Evolutionary conservation across 2,113 vertebrate species (phyloP), one percentile per base, ranked within the genome.

Genomic region (Microtus pennsylvanicus): DNA sequence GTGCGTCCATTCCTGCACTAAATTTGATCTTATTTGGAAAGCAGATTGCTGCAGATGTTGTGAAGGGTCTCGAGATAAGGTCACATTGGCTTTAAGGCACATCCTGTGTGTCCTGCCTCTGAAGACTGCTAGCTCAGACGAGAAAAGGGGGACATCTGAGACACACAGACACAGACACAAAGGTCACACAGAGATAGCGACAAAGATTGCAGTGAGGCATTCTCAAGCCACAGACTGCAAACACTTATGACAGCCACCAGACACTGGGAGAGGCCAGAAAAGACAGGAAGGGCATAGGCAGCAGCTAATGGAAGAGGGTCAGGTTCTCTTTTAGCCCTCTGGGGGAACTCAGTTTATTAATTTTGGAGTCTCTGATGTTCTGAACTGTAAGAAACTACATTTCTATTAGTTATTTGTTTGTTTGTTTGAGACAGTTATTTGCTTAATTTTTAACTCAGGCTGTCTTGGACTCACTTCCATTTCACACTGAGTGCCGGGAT

Each of bases 171-270:
- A 10, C 11, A 28, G 38, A 9, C 33, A 9, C 33, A 24, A 17
- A 77, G 61, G 77, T 61, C 69, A 8, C 4, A 4, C 28, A 52
- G 35, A 33, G 38, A 70, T 3, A 45, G 52, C 38, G 45, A 82
- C 78, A 78, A 75, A 86, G 69, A 38, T 0, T 0, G 2, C 21
- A 52, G 21, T 1, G 42, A 17, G 0, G 4, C 0, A 58, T 24
- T 38, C 38, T 21, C 7, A 50, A 42, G 11, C 33, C 28, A 19
- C 16, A 75, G 50, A 17, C 33, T 65, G 61, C 61, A 45, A 85
- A 26, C 35, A 83, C 58, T 63, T 50, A 50, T 1, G 4, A 7
- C 75, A n/a, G 50, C 55, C 33, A 17, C 52, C 47, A 70, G 89
- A 33, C 45, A 38, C 78, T 17, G 35, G 70, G 33, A 12, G 26